phyloP scores from a whole-genome alignment of 1,140 invertebrate genomes.

The Bombus sylvicola region DNA sequence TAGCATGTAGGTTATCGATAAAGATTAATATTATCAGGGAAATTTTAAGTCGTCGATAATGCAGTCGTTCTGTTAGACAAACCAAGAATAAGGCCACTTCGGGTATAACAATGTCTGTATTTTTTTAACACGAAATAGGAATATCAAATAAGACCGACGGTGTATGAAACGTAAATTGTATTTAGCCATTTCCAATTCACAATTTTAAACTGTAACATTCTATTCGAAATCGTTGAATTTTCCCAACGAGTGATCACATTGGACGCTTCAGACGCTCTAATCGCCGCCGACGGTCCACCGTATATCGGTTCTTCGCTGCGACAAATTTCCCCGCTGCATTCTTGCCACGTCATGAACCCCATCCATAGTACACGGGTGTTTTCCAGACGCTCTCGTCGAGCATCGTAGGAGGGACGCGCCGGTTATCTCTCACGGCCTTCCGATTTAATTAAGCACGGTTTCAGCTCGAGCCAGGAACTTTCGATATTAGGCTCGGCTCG shows the following conservation, averaged over 20 bases:
- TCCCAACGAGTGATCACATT: not conserved
- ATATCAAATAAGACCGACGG: too few species aligned
- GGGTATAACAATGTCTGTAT: too few species aligned
- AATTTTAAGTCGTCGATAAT: too few species aligned
- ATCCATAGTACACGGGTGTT: not conserved
- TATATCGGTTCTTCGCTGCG: not conserved
- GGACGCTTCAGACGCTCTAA: not conserved
- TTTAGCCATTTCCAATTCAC: too few species aligned
- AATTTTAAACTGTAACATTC: too few species aligned
- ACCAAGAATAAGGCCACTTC: too few species aligned
- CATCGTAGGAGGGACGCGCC: not conserved
- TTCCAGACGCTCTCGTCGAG: constrained; percentile 17
- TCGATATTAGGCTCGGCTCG: constrained; percentile 69
- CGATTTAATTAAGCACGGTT: constrained; percentile 74
- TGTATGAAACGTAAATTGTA: too few species aligned
- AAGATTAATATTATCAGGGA: too few species aligned
- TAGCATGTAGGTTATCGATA: too few species aligned
- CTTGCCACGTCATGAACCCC: not conserved
- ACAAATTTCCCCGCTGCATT: not conserved
- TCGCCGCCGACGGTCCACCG: not conserved
- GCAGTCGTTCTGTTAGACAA: too few species aligned
- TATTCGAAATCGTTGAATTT: not conserved
- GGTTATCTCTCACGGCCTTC: constrained; percentile 67
- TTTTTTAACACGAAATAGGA: too few species aligned
- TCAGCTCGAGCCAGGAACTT: constrained; percentile 60